Evolutionary conservation across 2,888 invertebrate genomes (phyloP), one percentile per base, ranked within the genome.

Genomic region (Drosophila barbarae): DNA sequence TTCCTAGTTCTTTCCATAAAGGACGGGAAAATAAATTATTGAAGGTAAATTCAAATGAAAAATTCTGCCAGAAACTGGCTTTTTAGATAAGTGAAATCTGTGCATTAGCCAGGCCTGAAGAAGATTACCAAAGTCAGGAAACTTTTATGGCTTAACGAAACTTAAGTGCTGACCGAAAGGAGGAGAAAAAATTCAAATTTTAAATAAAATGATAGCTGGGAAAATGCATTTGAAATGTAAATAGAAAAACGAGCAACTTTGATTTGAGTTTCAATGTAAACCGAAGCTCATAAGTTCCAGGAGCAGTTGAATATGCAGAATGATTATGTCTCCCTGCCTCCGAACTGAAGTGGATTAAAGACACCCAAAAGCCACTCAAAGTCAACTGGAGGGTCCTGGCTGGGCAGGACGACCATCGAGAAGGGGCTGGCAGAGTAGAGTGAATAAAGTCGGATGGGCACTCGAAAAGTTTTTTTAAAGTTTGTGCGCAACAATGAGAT

Each of bases 301-400:
- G 26, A 42, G 26, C 39, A 54, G 51, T 55, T 49, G 53, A 73
- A 59, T 66, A 64, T 67, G 58, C 44, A 53, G 41, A 71, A 51
- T 68, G 52, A 73, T 66, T 53, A 76, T 72, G 71, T 50, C 60
- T 44, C 51, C 32, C 63, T 46, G 38, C 12, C 55, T 69, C 21
- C 21, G 51, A 44, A 54, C 64, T 46, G 58, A 60, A 70, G 77
- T 75, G 73, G 71, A 75, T 77, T 69, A 70, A 75, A 74, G 71
- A 80, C 75, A 73, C 56, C 60, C 63, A 59, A 77, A 77, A 77
- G 77, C 71, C 73, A 77, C 75, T 77, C 69, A 67, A 71, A 70
- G 68, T 70, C 66, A 70, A 77, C 63, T 56, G 46, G 38, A 46
- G 54, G 50, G 41, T 18, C 13, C 18, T 34, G 10, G 32, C 13